Conservation (phyloP, 2,113 vertebrate genomes). For the Trogon melanurus region DNA sequence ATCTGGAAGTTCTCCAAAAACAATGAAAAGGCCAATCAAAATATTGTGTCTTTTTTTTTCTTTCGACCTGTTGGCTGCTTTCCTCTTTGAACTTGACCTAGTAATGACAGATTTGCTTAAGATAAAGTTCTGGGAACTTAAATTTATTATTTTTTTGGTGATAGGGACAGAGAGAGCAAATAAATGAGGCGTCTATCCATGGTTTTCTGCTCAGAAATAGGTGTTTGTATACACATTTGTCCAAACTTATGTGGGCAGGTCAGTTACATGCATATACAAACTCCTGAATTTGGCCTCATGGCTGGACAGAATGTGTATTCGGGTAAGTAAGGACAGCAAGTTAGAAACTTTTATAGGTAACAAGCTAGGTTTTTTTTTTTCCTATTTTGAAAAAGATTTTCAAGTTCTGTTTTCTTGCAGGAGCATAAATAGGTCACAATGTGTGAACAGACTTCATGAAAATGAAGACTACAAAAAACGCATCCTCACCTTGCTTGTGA, state of each 20-base stretch:
- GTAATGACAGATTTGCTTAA: neutral
- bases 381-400: neutral
- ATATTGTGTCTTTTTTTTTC: neutral
- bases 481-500: neutral
- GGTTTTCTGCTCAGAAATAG: neutral
- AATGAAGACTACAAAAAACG: neutral
- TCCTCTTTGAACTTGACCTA: neutral
- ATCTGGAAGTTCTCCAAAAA: neutral
- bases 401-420: neutral
- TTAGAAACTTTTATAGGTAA: neutral
- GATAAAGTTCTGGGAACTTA: neutral
- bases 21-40: neutral
- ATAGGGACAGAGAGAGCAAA: neutral
- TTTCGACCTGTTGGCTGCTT: neutral
- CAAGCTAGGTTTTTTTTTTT: neutral
- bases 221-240: neutral
- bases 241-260: neutral
- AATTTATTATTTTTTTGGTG: neutral
- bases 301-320: accelerated
- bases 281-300: neutral
- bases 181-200: neutral
- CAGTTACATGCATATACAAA: neutral
- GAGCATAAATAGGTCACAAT: neutral
- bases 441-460: neutral
- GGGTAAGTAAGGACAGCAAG: neutral